Evolutionary conservation across 1,140 invertebrate species (phyloP), one percentile per base, ranked within the genome.

Genomic region (Diachasma alloeum): DNA sequence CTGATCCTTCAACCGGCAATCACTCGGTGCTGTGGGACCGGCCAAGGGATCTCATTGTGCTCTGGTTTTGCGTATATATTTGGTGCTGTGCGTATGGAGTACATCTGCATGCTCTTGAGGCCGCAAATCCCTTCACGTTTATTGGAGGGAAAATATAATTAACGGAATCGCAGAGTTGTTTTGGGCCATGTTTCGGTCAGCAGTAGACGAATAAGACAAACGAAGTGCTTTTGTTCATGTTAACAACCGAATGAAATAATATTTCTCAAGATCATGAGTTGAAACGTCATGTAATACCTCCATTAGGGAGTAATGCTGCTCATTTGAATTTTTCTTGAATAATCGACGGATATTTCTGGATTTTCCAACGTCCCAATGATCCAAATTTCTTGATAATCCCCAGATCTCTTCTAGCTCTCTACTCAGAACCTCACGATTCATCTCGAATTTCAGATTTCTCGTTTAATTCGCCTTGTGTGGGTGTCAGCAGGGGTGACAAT

Each of bases 1-100:
- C 82, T 87, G 87, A 83, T 83, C 82, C 84, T 87, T 88, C 81
- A 88, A 89, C 87, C 87, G 78, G 83, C 86, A 89, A 89, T 89
- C 87, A 89, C 82, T 82, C 79, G n/a, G 74, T 72, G 78, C 82
- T 87, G 86, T 88, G 86, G 85, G 87, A 88, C 83, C 86, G 83
- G 80, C 82, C 83, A 6, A 82, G 72, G 67, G 82, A 44, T 76
- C 78, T 76, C 76, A 79, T 83, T 79, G 75, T 79, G n/a, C 68
- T 56, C 53, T 72, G 36, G 71, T 36, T 19, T 76, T 71, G 44
- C 48, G 26, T 63, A 48, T 72, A 74, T 36, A 39, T 67, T 69
- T 63, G 39, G 39, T 26, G 24, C 26, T 71, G 22, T 48, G 17
- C 26, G 17, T 48, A 75, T 70, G 17, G 67, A 66, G 73, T 68